phyloP scores from a whole-genome alignment of 2,113 vertebrate genomes.

The Oryzias celebensis region DNA sequence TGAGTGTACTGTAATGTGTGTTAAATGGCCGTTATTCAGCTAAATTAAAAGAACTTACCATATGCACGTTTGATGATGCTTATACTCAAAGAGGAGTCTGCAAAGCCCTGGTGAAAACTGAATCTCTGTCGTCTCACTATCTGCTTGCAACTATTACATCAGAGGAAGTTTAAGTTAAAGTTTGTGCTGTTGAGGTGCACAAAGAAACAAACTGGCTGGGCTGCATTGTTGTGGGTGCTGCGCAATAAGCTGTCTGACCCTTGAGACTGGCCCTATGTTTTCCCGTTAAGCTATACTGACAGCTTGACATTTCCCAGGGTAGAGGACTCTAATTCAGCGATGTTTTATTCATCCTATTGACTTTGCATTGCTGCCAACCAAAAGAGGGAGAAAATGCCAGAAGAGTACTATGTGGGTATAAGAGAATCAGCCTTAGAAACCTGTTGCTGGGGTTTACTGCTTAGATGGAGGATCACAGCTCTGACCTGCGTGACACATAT shows the following conservation, averaged over 20 bases:
- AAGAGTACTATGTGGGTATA: slow-evolving; percentile 44
- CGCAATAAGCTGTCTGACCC: slow-evolving; percentile 53
- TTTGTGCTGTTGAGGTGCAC: slow-evolving; percentile 18
- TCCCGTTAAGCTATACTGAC: slow-evolving; percentile 71
- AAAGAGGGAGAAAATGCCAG: slow-evolving; percentile 49
- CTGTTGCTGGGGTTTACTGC: slow-evolving; percentile 56
- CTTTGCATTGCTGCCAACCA: slow-evolving; percentile 56
- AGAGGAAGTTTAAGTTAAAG: background rate
- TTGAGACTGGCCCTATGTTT: slow-evolving; percentile 58
- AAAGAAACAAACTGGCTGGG: slow-evolving; percentile 30
- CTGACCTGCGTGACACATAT: slow-evolving; percentile 51
- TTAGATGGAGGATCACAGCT: slow-evolving; percentile 43
- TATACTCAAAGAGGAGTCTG: slow-evolving; percentile 13
- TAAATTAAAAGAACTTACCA: slow-evolving; percentile 33
- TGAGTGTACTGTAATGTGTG: slow-evolving; percentile 35
- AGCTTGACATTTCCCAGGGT: slow-evolving; percentile 75
- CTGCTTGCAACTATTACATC: slow-evolving; percentile 10
- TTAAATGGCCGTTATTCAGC: slow-evolving; percentile 44
- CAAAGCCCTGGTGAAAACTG: slow-evolving; percentile 7
- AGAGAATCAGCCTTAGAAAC: slow-evolving; percentile 50
- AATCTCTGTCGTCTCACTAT: background rate
- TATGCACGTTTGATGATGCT: slow-evolving; percentile 22
- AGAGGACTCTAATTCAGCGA: slow-evolving; percentile 65
- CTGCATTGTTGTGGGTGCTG: slow-evolving; percentile 28
- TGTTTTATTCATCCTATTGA: slow-evolving; percentile 79